Percentiles rank a stretch among this genome's conserved stretches.
Evolutionary conservation across 2,797 vertebrate species (phyloP).

Genomic region (Channa striata): DNA sequence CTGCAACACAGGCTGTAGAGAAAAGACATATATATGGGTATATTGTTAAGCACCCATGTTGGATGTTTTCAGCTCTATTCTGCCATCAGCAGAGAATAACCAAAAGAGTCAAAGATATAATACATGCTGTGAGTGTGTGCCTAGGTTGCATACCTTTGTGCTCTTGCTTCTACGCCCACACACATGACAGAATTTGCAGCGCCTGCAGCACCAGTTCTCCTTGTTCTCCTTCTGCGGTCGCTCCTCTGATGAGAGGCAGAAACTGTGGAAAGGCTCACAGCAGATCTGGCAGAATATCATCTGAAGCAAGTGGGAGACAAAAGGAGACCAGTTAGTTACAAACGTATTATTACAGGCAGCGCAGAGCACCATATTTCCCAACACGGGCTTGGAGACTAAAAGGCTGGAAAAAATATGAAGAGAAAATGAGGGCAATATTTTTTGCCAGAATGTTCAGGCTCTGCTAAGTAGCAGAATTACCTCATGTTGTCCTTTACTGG

Average conservation of each 20-base stretch:
- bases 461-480: conserved; percentile 59
- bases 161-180: conserved; percentile 91
- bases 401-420: neutral
- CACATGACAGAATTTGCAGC: conserved; percentile 93
- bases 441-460: neutral
- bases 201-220: conserved; percentile 92
- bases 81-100: neutral
- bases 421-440: neutral
- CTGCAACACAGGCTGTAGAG: conserved; percentile 88
- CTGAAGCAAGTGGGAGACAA: conserved; percentile 67
- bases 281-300: conserved; percentile 94
- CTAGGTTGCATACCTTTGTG: conserved; percentile 82
- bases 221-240: conserved; percentile 88
- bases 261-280: conserved; percentile 93
- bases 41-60: neutral
- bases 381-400: neutral
- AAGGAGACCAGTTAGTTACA: conserved; percentile 14
- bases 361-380: neutral
- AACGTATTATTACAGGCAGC: neutral
- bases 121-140: neutral
- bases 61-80: neutral
- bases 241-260: conserved; percentile 90
- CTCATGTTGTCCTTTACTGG: conserved; percentile 92
- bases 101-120: neutral
- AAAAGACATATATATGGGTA: neutral